Base-by-base conservation (phyloP, 2,797 vertebrate species). In the Margarornis squamiger region DNA sequence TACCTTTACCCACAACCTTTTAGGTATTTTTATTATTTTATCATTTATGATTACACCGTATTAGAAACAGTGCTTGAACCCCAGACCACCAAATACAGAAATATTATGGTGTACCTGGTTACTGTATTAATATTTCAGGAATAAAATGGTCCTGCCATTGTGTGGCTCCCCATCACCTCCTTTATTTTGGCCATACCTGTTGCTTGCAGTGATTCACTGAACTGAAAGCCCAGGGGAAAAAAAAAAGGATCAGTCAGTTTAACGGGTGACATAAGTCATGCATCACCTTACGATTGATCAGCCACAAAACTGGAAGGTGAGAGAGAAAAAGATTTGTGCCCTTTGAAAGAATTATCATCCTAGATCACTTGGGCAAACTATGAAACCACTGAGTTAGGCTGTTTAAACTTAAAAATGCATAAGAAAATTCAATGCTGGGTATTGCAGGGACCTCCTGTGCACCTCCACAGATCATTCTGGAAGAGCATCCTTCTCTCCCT, bases 371-470 rank as follows among this genome's bases (percentile, higher is more conserved):
- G 39, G 30, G 39, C n/a, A 26, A 48, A 32, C 29, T 46, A 45
- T 67, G 58, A 86, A 68, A 46, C 14, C 63, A 65, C 9, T 0
- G 0, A 46, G 14, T 27, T 46, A 65, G 57, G 17, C 51, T 88
- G 49, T 7, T 89, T 70, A 59, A 66, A 26, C 24, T 54, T 54
- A 54, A 54, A 54, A 51, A 49, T 11, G 23, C 7, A 7, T 15
- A 66, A 39, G 59, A 62, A 84, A 68, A 8, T 21, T 55, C 67
- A 36, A 4, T 0, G 9, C 13, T 54, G 26, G 30, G 7, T 52
- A 13, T 36, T 39, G 62, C 27, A 10, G 0, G 23, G 74, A 41
- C 14, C 48, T 77, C 52, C 41, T 11, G 22, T 7, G 32, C 0
- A 1, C n/a, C n/a, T 54, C 57, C 41, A 46, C 3, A 74, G 55